Percentiles rank a stretch among this genome's conserved stretches.
These are phyloP conservation scores for Asobara japonica DNA, from an alignment of 1,140 invertebrate genomes.

Conservation along the genomic window DNA sequence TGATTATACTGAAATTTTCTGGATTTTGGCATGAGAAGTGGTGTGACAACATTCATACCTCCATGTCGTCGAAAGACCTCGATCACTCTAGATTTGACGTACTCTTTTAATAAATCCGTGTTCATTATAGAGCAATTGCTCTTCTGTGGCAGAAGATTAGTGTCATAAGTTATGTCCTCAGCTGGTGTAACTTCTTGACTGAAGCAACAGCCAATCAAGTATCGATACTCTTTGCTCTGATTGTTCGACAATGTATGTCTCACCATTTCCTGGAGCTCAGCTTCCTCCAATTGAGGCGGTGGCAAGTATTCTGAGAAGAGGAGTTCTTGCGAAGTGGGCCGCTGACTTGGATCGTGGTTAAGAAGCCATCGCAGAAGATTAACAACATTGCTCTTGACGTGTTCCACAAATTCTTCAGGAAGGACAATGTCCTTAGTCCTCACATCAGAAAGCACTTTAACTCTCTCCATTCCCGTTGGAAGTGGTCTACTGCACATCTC, in stretches of 20 bases:
- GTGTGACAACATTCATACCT: slow-evolving; percentile 77
- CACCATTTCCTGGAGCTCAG: slow-evolving; percentile 80
- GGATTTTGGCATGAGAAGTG: slow-evolving; percentile 80
- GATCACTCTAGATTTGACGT: slow-evolving; percentile 64
- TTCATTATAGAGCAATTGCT: slow-evolving; percentile 40
- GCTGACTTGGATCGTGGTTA: slow-evolving; percentile 82
- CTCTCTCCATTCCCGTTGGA: slow-evolving; percentile 88
- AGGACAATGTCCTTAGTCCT: slow-evolving; percentile 75
- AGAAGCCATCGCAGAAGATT: slow-evolving; percentile 76
- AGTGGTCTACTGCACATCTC: slow-evolving; percentile 90
- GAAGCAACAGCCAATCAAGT: slow-evolving; percentile 77
- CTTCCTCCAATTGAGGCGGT: slow-evolving; percentile 79
- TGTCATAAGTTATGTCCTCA: slow-evolving; percentile 81
- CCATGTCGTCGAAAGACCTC: slow-evolving; percentile 82
- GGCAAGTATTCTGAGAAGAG: slow-evolving; percentile 84
- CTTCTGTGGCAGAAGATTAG: slow-evolving; percentile 67
- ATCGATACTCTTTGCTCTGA: slow-evolving; percentile 83
- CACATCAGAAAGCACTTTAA: slow-evolving; percentile 78
- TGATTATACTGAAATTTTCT: slow-evolving; percentile 65
- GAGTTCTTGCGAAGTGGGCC: slow-evolving; percentile 86
- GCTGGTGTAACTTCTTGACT: slow-evolving; percentile 73
- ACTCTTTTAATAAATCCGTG: slow-evolving; percentile 48
- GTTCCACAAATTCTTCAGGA: slow-evolving; percentile 71
- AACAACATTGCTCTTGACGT: slow-evolving; percentile 60
- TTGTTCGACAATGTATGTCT: slow-evolving; percentile 80